Evolutionary conservation across 2,797 vertebrate species (phyloP), one percentile per base, ranked within the genome.

Genomic region (Halcyon chelicuti): DNA sequence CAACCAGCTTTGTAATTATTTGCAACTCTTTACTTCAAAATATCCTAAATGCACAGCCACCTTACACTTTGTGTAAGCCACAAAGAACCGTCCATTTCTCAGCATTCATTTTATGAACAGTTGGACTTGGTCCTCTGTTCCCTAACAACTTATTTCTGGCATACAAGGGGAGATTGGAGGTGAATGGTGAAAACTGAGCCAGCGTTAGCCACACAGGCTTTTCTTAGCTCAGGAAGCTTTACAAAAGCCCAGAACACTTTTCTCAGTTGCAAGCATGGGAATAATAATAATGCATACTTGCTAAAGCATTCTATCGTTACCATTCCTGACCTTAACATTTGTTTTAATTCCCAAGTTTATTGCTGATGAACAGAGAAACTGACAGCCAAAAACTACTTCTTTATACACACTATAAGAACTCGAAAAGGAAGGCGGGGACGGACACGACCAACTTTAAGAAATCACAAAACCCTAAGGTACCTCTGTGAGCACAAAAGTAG

Each of bases 81-180:
- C 21, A 22, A 37, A 47, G 25, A 8, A 18, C 1, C 28, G 12
- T 15, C 44, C 8, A 2, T 55, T 79, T 78, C 16, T 20, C 89
- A 77, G 46, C 15, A 40, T 37, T 51, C 70, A 8, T 10, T 86
- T 75, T 35, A 58, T 6, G 3, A 82, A 37, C 55, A 57, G 18
- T 40, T 28, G 62, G 25, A 44, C 19, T 31, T 47, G 7, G 21
- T 85, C 20, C 35, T 82, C 52, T 63, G 35, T 3, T 74, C 52
- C 79, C 42, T 33, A n/a, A n/a, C 5, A 63, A 40, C 78, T 44
- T 37, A 25, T n/a, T 35, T 60, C 47, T 42, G 77, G 33, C 16
- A 19, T 12, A 37, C 3, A 14, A 90, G 25, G 5, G 33, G 15
- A 82, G 25, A 60, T 0, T 2, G 2, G 18, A 51, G 10, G 0